Evolutionary conservation across 2,113 vertebrate species (phyloP).

Genomic region (Xyliphius kryptos): DNA sequence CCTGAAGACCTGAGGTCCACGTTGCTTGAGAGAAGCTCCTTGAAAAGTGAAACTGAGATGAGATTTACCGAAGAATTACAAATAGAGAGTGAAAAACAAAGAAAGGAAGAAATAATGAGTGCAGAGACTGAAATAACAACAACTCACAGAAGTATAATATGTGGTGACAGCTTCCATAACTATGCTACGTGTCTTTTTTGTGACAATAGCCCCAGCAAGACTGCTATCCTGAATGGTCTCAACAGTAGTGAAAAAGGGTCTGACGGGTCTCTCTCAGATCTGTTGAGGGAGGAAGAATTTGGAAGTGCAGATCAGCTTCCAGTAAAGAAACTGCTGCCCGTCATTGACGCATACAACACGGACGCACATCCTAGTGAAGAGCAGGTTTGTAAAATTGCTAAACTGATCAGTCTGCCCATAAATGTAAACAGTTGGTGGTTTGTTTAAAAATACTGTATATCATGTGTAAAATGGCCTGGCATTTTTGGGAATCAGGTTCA

Average conservation of each 20-base stretch:
- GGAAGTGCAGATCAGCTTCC: constrained; percentile 77
- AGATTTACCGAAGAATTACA: constrained; percentile 29
- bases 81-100: constrained; percentile 65
- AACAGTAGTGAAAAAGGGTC: constrained; percentile 59
- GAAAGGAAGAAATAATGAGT: not conserved
- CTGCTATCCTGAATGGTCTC: constrained; percentile 77
- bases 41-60: constrained; percentile 23
- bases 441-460: too few relatives aligned
- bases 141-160: constrained; percentile 25
- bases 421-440: constrained; percentile 92
- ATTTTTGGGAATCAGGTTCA: too few relatives aligned
- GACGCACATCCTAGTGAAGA: constrained; percentile 78
- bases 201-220: constrained; percentile 78
- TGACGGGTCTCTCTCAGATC: constrained; percentile 56
- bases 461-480: too few relatives aligned
- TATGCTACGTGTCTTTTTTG: constrained; percentile 80
- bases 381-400: constrained; percentile 83
- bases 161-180: constrained; percentile 47
- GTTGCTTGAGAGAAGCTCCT: not conserved
- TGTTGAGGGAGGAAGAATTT: constrained; percentile 67
- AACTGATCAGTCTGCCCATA: constrained; percentile 77
- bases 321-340: constrained; percentile 82
- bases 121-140: constrained; percentile 14
- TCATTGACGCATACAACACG: constrained; percentile 85
- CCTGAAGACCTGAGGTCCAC: constrained; percentile 9